Conservation (phyloP, 1,140 invertebrate species). For the Eciton burchellii region DNA sequence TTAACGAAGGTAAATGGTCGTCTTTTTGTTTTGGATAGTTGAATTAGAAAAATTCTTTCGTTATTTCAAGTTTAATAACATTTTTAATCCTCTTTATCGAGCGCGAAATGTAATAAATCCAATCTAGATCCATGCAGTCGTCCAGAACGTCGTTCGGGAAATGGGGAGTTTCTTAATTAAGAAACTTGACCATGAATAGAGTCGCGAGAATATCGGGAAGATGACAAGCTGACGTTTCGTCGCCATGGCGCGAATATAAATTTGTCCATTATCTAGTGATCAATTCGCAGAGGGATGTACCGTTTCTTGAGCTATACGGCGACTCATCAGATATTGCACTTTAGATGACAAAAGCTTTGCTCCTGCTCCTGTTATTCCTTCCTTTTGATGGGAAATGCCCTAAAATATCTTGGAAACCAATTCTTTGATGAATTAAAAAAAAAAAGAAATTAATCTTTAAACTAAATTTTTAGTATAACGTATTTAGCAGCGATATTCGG, state of each 20-base stretch:
- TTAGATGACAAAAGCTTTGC: neutral
- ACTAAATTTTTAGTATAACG: too few species aligned
- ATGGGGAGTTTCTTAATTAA: conserved; percentile 73
- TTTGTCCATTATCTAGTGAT: conserved; percentile 77
- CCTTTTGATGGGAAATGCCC: too few species aligned
- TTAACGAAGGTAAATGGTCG: too few species aligned
- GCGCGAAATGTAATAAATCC: conserved; percentile 4
- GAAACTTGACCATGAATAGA: conserved; percentile 68
- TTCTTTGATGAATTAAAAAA: neutral
- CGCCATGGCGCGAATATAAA: conserved; percentile 75
- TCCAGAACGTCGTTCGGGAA: conserved; percentile 12
- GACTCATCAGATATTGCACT: conserved; percentile 41
- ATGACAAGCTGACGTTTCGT: conserved; percentile 66
- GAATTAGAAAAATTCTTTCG: too few species aligned
- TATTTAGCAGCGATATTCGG: too few species aligned
- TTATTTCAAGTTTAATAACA: neutral
- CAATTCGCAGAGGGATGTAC: conserved; percentile 63
- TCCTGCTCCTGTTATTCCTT: too few species aligned
- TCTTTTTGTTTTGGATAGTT: too few species aligned
- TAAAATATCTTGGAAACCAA: neutral
- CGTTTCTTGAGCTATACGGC: neutral
- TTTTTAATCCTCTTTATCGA: neutral
- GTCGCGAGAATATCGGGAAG: conserved; percentile 47
- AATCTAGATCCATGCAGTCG: neutral
- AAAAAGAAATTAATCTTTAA: too few species aligned